Evolutionary conservation across 2,888 invertebrate genomes (phyloP), one percentile per base, ranked within the genome.

Genomic region (Calameuta idolon): DNA sequence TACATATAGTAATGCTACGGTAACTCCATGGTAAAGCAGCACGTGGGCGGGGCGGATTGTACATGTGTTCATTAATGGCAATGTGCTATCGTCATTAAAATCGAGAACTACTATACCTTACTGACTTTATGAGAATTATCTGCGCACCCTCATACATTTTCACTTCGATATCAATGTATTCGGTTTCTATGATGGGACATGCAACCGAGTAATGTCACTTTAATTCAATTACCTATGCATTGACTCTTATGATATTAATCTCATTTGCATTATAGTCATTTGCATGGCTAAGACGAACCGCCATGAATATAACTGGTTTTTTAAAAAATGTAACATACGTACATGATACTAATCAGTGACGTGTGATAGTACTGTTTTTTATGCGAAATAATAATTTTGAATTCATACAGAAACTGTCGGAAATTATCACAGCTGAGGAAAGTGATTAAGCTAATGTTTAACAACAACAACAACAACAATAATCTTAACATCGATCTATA

Each of bases 11-110:
- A 79, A 77, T 80, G 75, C 69, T 30, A 69, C 55, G 74, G 80
- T 80, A 82, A 82, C 79, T 79, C 76, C 74, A 81, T 77, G 78
- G 77, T 80, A 80, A 79, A 79, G 77, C 68, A 69, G 79, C 80
- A 86, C 83, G 85, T 85, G 83, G 85, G 85, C 86, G 86, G 82
- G 81, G 85, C 82, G 80, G 83, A 79, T 85, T 79, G 79, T 78
- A 80, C 82, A 83, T 82, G 85, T 84, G 83, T 86, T 87, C 85
- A 87, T 86, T 83, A 85, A 69, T 77, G 73, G 69, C 68, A 74
- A 79, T 76, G 73, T 74, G 37, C 30, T 74, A 34, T 73, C 79
- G 79, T 79, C 69, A 76, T 74, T 79, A 77, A 76, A 76, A 76
- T 74, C 76, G 76, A 76, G 68, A 76, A 37, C 79, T 69, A 76